A percentile compares a stretch with the other conserved stretches of the same genome.
Evolutionary conservation across 1,140 invertebrate species (phyloP).

Genomic region (Adoxophyes honmai): DNA sequence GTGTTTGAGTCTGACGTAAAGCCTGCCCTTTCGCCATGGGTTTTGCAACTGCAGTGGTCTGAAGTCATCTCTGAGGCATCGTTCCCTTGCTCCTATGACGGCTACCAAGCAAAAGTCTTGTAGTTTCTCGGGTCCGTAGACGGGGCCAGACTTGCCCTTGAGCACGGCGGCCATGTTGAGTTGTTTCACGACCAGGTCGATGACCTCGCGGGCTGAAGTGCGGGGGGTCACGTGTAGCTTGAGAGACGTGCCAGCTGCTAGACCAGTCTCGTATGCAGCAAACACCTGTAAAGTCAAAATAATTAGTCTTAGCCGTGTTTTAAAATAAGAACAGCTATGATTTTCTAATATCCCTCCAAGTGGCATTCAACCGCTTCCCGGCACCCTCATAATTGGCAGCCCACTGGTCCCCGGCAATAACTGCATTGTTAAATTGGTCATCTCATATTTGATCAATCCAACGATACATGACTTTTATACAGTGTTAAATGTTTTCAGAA

Average conservation of each 20-base stretch:
- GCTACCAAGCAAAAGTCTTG: conserved; percentile 95
- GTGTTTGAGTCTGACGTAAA: conserved; percentile 94
- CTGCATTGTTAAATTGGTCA: too few relatives aligned
- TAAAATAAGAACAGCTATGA: too few relatives aligned
- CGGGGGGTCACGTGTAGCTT: conserved; percentile 93
- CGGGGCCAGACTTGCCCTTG: conserved; percentile 90
- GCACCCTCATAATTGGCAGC: too few relatives aligned
- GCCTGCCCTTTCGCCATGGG: conserved; percentile 94
- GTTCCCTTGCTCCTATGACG: conserved; percentile 93
- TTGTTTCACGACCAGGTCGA: conserved; percentile 95
- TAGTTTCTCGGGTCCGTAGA: conserved; percentile 88
- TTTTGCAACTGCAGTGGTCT: conserved; percentile 94
- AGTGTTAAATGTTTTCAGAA: too few relatives aligned
- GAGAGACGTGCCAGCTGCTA: conserved; percentile 93
- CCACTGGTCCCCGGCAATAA: too few relatives aligned
- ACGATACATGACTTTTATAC: too few relatives aligned
- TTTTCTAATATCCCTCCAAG: too few relatives aligned
- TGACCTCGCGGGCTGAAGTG: conserved; percentile 95
- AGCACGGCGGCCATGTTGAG: conserved; percentile 94
- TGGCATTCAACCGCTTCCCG: too few relatives aligned
- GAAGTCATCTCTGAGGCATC: conserved; percentile 95
- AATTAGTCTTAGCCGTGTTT: not conserved
- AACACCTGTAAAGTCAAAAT: conserved; percentile 85
- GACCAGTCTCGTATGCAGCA: conserved; percentile 95
- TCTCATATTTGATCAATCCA: too few relatives aligned